Percentiles rank a stretch among this genome's conserved stretches.
phyloP scores from a whole-genome alignment of 1,140 invertebrate genomes.

The Lepidostoma basale region DNA sequence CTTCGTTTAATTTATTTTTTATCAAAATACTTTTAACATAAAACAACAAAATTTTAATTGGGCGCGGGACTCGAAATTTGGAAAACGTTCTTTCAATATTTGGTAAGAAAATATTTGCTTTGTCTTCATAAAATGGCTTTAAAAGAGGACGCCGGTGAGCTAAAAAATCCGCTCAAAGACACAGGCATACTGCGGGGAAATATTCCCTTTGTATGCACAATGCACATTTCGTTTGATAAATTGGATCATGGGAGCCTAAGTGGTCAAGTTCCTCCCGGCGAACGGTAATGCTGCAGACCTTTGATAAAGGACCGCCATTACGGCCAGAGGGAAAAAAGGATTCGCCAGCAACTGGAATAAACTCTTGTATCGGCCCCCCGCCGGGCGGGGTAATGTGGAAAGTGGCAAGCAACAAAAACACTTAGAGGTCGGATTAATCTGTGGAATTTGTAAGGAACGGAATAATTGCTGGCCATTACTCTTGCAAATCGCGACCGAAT shows the following conservation, averaged over 20 bases:
- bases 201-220: slow-evolving; percentile 19
- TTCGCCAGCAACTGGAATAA: background rate
- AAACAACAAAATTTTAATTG: slow-evolving; percentile 4
- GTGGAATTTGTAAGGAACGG: background rate
- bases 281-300: slow-evolving; percentile 11
- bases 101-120: too few relatives aligned
- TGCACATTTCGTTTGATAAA: slow-evolving; percentile 23
- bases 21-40: too few relatives aligned
- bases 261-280: background rate
- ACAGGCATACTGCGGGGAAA: slow-evolving; percentile 1
- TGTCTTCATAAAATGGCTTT: too few relatives aligned
- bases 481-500: background rate
- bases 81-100: background rate
- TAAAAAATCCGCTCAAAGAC: background rate
- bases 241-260: slow-evolving; percentile 5
- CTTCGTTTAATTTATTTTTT: too few relatives aligned
- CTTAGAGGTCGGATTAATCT: background rate
- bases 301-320: slow-evolving; percentile 21
- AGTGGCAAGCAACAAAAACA: background rate
- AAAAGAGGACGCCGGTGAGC: too few relatives aligned
- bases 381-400: background rate
- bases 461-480: background rate
- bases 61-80: background rate
- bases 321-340: background rate
- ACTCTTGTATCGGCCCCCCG: background rate